Evolutionary conservation across 1,140 invertebrate genomes (phyloP).

Genomic region (Musca domestica): DNA sequence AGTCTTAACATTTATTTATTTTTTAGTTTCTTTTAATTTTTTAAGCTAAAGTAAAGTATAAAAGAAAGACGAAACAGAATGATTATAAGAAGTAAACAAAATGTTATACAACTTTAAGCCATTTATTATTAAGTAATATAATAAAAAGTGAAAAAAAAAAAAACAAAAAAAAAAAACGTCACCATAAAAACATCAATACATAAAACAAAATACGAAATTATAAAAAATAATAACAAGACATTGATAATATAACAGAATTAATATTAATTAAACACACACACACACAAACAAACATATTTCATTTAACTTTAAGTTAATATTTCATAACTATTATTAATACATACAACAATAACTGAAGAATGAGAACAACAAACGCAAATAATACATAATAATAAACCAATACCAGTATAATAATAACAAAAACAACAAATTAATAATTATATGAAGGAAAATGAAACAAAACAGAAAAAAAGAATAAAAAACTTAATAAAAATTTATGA

Average conservation of each 20-base stretch:
- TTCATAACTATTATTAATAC: conserved; percentile 17
- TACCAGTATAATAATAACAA: conserved; percentile 27
- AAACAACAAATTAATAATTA: conserved; percentile 27
- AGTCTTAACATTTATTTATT: no score
- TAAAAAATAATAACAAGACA: neutral
- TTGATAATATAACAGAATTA: conserved; percentile 1
- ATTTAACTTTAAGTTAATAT: conserved; percentile 20
- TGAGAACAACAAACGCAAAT: conserved; percentile 7
- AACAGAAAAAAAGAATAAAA: conserved; percentile 41
- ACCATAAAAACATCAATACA: neutral
- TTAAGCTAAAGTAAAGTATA: neutral
- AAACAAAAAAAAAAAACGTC: neutral
- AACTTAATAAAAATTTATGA: conserved; percentile 54
- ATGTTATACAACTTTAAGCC: conserved; percentile 19
- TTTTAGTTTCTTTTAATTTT: neutral
- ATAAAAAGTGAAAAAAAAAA: conserved; percentile 1
- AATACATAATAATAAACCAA: conserved; percentile 23
- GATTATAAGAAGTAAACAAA: conserved; percentile 8
- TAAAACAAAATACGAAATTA: conserved; percentile 3
- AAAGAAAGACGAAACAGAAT: conserved; percentile 3
- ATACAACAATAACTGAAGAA: conserved; percentile 17
- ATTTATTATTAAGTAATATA: conserved; percentile 22
- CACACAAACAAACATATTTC: conserved; percentile 1
- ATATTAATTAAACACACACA: neutral
- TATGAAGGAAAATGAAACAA: conserved; percentile 29